Base-by-base conservation (phyloP, 2,113 vertebrate genomes). In the Oreamnos americanus region DNA sequence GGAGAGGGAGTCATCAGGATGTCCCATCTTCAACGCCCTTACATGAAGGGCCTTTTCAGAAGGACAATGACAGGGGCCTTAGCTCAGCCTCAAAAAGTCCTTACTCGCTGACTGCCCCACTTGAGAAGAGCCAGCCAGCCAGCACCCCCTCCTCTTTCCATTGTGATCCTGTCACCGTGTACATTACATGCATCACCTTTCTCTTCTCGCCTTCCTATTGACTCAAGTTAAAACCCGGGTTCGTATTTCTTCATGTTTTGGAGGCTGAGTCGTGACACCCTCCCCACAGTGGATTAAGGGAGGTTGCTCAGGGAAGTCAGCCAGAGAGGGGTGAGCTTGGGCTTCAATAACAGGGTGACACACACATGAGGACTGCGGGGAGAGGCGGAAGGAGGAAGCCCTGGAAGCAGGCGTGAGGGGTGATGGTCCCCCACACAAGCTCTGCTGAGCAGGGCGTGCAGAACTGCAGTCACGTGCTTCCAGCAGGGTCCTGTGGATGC, bases 401-500 rank as follows among this genome's bases (percentile, higher is more conserved):
- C 21, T 8, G 36, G 15, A 49, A 78, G 87, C 3, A 30, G 51
- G 39, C 36, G 5, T 51, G 33, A 4, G 7, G 45, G 62, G 30
- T 74, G 36, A 47, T 3, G 43, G 1, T 28, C 87, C 33, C 30
- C 13, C 4, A 0, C 1, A 1, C 51, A 5, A 0, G 30, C 13
- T 36, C 90, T 23, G 10, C 79, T n/a, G 39, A 7, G 49, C 30
- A 8, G 21, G 39, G 9, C 5, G 0, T 17, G 7, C 74, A 36
- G 39, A 64, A 25, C 2, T 11, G 12, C 23, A 33, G 84, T 36
- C 90, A 10, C 5, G 0, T 64, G 43, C 83, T 51, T 30, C 12
- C 1, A 67, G 58, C 11, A 15, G 58, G 39, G 36, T 45, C 53
- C 33, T 0, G 0, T n/a, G 43, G 12, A 62, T 1, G 0, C 14